Percentiles rank a stretch among this genome's conserved stretches.
Conservation (phyloP, 2,888 invertebrate species). For the Hypolimnas misippus region DNA sequence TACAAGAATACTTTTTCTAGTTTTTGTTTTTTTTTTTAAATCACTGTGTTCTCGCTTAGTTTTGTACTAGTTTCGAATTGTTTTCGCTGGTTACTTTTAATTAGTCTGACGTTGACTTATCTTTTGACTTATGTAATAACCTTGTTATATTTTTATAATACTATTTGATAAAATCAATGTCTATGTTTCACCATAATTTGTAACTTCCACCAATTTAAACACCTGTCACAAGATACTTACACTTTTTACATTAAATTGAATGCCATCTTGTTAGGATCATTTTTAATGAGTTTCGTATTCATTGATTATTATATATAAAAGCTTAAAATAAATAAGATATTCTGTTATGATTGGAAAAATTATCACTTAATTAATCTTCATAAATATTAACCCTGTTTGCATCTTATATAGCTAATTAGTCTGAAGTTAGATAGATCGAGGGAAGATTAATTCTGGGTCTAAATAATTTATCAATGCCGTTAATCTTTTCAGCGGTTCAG, state of each 20-base stretch:
- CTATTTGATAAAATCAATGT: no score
- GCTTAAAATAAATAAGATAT: no score
- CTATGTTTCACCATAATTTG: no score
- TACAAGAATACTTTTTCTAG: conserved; percentile 19
- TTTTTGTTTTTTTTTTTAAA: conserved; percentile 7
- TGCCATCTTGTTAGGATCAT: no score
- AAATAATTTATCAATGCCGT: conserved; percentile 30
- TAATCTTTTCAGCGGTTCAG: conserved; percentile 36
- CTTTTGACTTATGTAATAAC: neutral
- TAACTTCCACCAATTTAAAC: no score
- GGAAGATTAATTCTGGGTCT: neutral
- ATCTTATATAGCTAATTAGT: neutral
- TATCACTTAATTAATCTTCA: neutral
- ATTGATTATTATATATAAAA: no score
- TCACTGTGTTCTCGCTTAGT: conserved; percentile 10
- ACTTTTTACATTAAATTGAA: no score
- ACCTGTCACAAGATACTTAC: no score
- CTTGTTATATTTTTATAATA: no score
- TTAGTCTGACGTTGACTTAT: neutral
- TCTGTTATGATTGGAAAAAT: no score
- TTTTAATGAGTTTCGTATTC: no score
- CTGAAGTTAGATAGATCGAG: neutral
- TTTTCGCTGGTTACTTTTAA: conserved; percentile 8
- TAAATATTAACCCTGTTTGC: neutral
- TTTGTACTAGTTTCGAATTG: neutral